Evolutionary conservation across 2,113 vertebrate genomes (phyloP).

Genomic region (Coptodon rendalli): DNA sequence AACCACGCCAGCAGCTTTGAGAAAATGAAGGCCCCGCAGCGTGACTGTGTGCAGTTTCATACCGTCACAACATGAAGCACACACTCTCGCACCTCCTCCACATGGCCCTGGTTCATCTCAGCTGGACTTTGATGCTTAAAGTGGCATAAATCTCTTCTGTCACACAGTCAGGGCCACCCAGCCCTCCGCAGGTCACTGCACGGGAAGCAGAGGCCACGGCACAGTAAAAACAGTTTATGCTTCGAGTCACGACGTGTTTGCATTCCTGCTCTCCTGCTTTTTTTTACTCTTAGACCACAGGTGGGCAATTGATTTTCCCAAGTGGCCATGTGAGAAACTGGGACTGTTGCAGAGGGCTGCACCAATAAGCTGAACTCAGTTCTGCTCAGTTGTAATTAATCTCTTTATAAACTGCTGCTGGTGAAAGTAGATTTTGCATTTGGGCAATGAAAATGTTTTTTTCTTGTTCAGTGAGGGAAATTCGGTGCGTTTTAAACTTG

Average conservation of each 20-base stretch:
- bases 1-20: background rate
- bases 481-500: background rate
- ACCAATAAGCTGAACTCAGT: accelerated
- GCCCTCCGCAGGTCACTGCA: background rate
- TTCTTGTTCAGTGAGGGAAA: background rate
- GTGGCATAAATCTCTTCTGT: background rate
- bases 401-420: background rate
- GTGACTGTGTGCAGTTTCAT: background rate
- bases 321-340: accelerated
- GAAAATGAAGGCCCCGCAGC: background rate
- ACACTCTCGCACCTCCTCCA: background rate
- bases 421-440: background rate
- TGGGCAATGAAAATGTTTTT: background rate
- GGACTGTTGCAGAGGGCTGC: background rate
- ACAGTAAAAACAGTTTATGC: background rate
- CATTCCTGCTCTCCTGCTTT: background rate
- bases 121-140: background rate
- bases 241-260: background rate
- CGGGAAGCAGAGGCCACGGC: background rate
- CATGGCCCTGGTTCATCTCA: background rate
- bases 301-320: background rate
- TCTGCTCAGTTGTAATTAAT: background rate
- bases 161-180: background rate
- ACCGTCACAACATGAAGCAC: background rate
- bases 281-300: background rate